Evolutionary conservation across 2,888 invertebrate genomes (phyloP), one percentile per base, ranked within the genome.

Genomic region (Apantesis nais): DNA sequence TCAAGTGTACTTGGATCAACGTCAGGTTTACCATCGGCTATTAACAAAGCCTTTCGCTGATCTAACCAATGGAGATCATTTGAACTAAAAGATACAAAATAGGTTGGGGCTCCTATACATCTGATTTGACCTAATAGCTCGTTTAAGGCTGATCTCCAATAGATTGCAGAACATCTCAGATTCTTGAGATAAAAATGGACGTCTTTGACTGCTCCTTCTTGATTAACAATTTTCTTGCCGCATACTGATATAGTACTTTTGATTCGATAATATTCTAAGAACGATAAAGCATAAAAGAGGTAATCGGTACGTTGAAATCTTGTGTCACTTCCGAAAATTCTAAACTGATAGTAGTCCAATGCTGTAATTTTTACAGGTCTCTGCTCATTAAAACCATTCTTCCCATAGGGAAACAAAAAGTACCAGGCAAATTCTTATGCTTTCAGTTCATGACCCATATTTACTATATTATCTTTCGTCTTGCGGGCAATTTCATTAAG

Each of bases 61-160:
- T 83, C 83, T 34, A 62, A 37, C 85, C 82, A 85, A 70, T 83
- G 68, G 0, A 84, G 66, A 70, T 85, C 83, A 73, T 85, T 85
- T 58, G 55, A 75, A 22, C 69, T 69, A 16, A 75, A 75, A 63
- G 73, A 73, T 39, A 73, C 39, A 71, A 83, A 83, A 61, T 71
- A 81, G 12, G 76, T 75, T 64, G 81, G 83, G 14, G 80, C 75
- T 60, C 81, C 83, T 41, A 83, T 31, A 75, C 71, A 74, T 48
- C 80, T 73, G n/a, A 83, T 74, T 61, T 69, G 71, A 4, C 80
- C 77, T 37, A 82, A 52, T 22, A 84, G 71, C 34, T 83, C 81
- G 41, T 65, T 74, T 0, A 69, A 71, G 22, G 76, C 72, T 60
- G 68, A 63, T 44, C 71, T 65, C 80, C 81, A 83, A 65, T 74